Conservation (phyloP, 2,797 vertebrate species). For the Menidia menidia region DNA sequence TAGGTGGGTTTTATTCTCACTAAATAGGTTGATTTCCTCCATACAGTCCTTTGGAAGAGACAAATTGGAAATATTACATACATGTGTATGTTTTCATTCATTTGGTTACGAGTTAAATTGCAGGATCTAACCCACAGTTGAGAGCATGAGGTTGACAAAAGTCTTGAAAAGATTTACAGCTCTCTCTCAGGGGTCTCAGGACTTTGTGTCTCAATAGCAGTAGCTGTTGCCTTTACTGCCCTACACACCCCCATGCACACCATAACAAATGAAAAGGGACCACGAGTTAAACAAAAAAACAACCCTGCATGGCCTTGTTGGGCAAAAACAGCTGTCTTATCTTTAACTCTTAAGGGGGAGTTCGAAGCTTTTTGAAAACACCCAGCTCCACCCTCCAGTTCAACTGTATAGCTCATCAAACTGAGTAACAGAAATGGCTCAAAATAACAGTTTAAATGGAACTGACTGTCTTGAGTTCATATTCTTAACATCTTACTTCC, state of each 20-base stretch:
- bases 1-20: conserved; percentile 90
- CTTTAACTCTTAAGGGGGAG: too few relatives aligned
- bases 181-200: too few relatives aligned
- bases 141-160: too few relatives aligned
- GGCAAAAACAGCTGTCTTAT: conserved; percentile 55
- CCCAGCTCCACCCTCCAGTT: too few relatives aligned
- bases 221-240: neutral
- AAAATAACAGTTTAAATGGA: too few relatives aligned
- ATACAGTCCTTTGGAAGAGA: conserved; percentile 87
- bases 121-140: neutral
- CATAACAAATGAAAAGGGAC: conserved; percentile 35
- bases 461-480: too few relatives aligned
- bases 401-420: too few relatives aligned
- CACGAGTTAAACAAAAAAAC: conserved; percentile 33
- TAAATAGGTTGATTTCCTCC: conserved; percentile 94
- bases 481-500: neutral
- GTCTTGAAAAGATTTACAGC: too few relatives aligned
- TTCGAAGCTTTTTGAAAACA: too few relatives aligned
- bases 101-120: neutral
- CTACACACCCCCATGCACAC: conserved; percentile 1
- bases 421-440: too few relatives aligned
- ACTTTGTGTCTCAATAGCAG: too few relatives aligned
- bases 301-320: conserved; percentile 27
- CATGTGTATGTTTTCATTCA: neutral
- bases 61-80: neutral